A percentile compares a stretch with the other conserved stretches of the same genome.
phyloP scores from a whole-genome alignment of 2,888 invertebrate species.

The Netelia fuscicornis region DNA sequence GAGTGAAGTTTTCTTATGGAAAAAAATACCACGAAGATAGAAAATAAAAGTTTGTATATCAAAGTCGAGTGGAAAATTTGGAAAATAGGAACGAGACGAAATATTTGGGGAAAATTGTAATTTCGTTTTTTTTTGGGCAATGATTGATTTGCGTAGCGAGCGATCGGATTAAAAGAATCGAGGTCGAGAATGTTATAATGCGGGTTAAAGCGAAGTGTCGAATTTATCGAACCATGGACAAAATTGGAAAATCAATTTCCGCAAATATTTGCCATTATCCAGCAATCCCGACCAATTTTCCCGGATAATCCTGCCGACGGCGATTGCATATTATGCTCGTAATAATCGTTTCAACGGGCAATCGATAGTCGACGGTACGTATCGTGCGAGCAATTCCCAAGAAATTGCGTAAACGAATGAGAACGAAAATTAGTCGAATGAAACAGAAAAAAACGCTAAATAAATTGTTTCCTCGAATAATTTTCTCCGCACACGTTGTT shows the following conservation, averaged over 20 bases:
- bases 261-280: conserved; percentile 35
- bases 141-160: too few relatives aligned
- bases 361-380: conserved; percentile 17
- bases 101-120: too few relatives aligned
- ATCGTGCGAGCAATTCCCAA: conserved; percentile 6
- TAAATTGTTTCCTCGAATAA: too few relatives aligned
- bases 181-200: too few relatives aligned
- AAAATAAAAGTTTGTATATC: too few relatives aligned
- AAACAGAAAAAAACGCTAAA: conserved; percentile 5
- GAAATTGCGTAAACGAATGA: neutral
- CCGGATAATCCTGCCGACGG: conserved; percentile 29
- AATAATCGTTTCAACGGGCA: conserved; percentile 3
- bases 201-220: neutral
- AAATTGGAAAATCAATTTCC: conserved; percentile 6
- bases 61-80: too few relatives aligned
- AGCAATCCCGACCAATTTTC: conserved; percentile 39
- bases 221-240: neutral
- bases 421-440: conserved; percentile 8
- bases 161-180: too few relatives aligned
- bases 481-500: too few relatives aligned
- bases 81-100: too few relatives aligned
- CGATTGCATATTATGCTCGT: conserved; percentile 7
- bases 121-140: too few relatives aligned
- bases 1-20: neutral
- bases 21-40: too few relatives aligned